Percentiles rank a stretch among this genome's conserved stretches.
Evolutionary conservation across 2,797 vertebrate genomes (phyloP).

Genomic region (Cynopterus sphinx): DNA sequence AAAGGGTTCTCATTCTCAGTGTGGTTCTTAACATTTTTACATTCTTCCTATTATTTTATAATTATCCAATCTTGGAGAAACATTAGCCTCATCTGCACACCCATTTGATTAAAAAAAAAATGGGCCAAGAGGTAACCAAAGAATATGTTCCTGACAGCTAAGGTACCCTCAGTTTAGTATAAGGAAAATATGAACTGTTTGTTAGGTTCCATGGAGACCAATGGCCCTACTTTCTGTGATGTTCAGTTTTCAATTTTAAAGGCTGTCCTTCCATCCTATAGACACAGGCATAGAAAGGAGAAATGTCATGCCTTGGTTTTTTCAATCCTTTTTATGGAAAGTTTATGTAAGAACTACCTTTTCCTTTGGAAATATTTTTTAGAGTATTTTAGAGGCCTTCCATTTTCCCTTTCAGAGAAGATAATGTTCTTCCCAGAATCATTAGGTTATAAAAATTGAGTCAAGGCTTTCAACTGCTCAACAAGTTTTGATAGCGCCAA

Average conservation of each 20-base stretch:
- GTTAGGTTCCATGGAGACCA: conserved; percentile 13
- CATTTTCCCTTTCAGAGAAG: background rate
- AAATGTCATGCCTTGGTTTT: background rate
- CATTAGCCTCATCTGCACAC: background rate
- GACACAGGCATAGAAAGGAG: background rate
- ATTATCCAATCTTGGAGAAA: background rate
- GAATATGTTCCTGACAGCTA: background rate
- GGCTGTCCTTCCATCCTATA: background rate
- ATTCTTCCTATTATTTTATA: background rate
- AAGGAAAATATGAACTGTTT: conserved; percentile 13
- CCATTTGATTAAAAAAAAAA: conserved; percentile 28
- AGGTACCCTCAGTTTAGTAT: background rate
- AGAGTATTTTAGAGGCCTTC: background rate
- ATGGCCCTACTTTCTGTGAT: background rate
- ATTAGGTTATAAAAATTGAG: conserved; percentile 4
- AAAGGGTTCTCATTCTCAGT: background rate
- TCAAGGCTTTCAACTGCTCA: background rate
- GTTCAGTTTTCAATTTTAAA: background rate
- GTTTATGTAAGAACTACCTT: background rate
- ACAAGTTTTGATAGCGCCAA: background rate
- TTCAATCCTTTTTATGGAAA: background rate
- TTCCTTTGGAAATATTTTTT: conserved; percentile 31
- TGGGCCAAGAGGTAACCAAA: background rate
- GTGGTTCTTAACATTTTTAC: background rate
- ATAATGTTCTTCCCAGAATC: background rate